phyloP scores from a whole-genome alignment of 2,888 invertebrate species.

The Idaea straminata region DNA sequence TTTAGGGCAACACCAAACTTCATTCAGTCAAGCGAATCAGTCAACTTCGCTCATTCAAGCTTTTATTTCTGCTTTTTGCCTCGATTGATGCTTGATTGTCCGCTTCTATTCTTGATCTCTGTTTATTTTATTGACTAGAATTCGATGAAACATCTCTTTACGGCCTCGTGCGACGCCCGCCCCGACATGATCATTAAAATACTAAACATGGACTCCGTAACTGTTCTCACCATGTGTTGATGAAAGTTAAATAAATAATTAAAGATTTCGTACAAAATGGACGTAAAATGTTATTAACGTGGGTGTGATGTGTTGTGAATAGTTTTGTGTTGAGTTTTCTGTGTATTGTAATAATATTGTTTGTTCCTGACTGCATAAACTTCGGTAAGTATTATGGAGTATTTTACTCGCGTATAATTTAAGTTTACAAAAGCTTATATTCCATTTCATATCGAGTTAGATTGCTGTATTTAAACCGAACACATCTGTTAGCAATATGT shows the following conservation, averaged over 20 bases:
- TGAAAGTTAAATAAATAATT: constrained; percentile 64
- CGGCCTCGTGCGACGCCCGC: background rate
- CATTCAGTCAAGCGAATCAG: background rate
- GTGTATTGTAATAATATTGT: constrained; percentile 27
- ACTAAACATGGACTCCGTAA: constrained; percentile 14
- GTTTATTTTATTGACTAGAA: background rate
- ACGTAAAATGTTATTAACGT: constrained; percentile 60
- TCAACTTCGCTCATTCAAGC: background rate
- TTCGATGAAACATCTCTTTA: background rate
- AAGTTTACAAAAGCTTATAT: constrained; percentile 7
- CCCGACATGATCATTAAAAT: no score
- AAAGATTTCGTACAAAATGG: constrained; percentile 62
- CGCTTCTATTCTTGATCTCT: background rate
- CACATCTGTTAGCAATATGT: constrained; percentile 19
- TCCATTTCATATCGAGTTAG: constrained; percentile 1
- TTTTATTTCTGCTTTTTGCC: background rate
- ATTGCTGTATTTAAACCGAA: background rate
- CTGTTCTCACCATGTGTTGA: constrained; percentile 61
- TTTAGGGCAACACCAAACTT: background rate
- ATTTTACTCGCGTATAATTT: constrained; percentile 28
- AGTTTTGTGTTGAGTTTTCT: constrained; percentile 33
- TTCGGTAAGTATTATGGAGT: constrained; percentile 30
- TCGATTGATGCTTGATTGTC: background rate
- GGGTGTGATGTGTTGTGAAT: constrained; percentile 58
- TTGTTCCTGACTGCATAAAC: constrained; percentile 26